phyloP scores from a whole-genome alignment of 2,797 vertebrate species.

The Lemur catta region DNA sequence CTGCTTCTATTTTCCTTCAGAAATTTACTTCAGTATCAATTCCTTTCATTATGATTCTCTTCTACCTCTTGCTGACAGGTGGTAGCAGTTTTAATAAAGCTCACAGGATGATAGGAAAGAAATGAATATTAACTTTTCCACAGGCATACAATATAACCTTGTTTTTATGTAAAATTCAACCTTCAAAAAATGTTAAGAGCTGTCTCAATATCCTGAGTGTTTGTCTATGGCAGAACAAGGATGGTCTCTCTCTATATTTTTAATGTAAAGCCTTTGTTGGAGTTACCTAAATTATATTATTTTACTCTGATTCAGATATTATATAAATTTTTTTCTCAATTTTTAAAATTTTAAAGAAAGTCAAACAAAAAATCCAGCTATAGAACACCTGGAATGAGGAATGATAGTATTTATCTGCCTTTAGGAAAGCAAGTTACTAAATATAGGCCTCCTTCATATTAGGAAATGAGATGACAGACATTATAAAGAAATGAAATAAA shows the following conservation, averaged over 20 bases:
- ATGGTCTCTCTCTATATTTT: not conserved
- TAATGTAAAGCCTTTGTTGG: not conserved
- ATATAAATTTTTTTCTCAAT: not conserved
- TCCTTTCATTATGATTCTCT: slow-evolving; percentile 5
- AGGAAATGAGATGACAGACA: not conserved
- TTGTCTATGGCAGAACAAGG: not conserved
- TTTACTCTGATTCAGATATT: slow-evolving; percentile 14
- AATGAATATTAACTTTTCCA: slow-evolving; percentile 69
- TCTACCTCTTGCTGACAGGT: slow-evolving; percentile 50
- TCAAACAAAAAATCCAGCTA: slow-evolving; percentile 28
- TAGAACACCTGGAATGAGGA: not conserved
- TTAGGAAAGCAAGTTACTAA: slow-evolving; percentile 2
- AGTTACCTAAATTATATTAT: not conserved
- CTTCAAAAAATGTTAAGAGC: slow-evolving; percentile 57
- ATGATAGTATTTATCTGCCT: slow-evolving; percentile 6
- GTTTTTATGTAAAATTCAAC: slow-evolving; percentile 74
- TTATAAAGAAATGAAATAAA: not conserved
- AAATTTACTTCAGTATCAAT: not conserved
- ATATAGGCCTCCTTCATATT: not conserved
- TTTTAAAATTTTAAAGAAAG: slow-evolving; percentile 43
- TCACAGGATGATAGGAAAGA: slow-evolving; percentile 50
- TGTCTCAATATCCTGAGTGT: slow-evolving; percentile 44
- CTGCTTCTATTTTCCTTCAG: not conserved
- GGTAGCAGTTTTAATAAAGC: slow-evolving; percentile 68
- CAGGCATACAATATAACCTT: slow-evolving; percentile 50